Percentiles rank a stretch among this genome's conserved stretches.
Evolutionary conservation across 2,797 vertebrate genomes (phyloP).

Genomic region (Kryptolebias ocellatus): DNA sequence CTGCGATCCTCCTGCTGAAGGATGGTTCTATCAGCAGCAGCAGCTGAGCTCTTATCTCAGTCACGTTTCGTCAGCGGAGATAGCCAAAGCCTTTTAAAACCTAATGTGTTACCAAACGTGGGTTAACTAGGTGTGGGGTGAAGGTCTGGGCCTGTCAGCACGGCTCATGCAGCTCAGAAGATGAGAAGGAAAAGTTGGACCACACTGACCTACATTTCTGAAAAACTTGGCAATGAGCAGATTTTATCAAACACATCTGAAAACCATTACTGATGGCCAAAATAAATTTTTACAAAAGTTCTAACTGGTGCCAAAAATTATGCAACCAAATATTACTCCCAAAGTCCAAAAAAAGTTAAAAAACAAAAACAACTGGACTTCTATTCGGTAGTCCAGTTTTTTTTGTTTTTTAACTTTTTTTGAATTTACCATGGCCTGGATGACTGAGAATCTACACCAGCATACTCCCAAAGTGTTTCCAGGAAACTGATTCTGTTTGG

Average conservation of each 20-base stretch:
- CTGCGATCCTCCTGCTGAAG: neutral
- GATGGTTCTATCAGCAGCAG: neutral
- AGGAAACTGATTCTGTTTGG: neutral
- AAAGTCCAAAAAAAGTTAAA: too few relatives aligned
- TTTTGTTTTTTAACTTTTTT: too few relatives aligned
- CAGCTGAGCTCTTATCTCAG: neutral
- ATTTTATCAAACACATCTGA: neutral
- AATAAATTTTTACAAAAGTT: neutral
- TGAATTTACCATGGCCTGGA: too few relatives aligned
- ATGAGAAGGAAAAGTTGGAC: too few relatives aligned
- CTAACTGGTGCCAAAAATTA: neutral
- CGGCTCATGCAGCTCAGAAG: neutral
- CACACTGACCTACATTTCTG: too few relatives aligned
- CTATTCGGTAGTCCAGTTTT: too few relatives aligned
- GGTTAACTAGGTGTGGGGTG: conserved; percentile 5
- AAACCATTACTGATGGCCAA: neutral
- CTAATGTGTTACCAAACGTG: neutral
- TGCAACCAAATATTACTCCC: neutral
- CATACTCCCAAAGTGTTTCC: neutral
- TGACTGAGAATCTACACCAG: too few relatives aligned
- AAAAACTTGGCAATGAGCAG: neutral
- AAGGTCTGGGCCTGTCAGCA: conserved; percentile 3
- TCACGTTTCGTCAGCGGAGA: neutral
- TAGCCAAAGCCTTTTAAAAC: neutral
- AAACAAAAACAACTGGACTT: too few relatives aligned